phyloP scores from a whole-genome alignment of 2,797 vertebrate species.

The Chanos chanos region DNA sequence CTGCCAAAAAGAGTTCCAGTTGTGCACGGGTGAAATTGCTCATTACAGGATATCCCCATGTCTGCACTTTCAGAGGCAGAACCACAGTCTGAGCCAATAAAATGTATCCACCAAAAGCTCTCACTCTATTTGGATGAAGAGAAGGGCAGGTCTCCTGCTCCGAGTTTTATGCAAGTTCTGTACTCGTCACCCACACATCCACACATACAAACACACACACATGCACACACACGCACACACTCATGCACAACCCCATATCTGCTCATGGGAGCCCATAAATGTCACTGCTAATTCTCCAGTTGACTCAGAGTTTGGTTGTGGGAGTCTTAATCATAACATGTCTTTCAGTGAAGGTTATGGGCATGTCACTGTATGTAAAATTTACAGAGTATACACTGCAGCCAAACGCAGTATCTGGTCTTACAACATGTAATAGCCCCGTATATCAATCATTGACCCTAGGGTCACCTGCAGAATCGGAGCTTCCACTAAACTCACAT shows the following conservation, averaged over 20 bases:
- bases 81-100: constrained; percentile 25
- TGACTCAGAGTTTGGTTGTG: background rate
- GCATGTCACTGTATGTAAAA: background rate
- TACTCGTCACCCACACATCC: background rate
- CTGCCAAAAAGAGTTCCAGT: constrained; percentile 48
- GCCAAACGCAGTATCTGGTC: background rate
- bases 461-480: constrained; percentile 25
- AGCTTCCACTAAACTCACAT: constrained; percentile 39
- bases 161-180: too few relatives aligned
- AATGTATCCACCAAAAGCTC: constrained; percentile 31
- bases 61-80: constrained; percentile 27
- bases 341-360: background rate
- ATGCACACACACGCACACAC: background rate
- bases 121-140: background rate
- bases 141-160: background rate
- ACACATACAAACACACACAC: constrained; percentile 1
- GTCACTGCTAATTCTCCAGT: constrained; percentile 19
- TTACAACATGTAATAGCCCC: constrained; percentile 19
- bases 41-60: constrained; percentile 60
- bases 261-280: constrained; percentile 18
- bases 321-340: constrained; percentile 19
- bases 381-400: background rate
- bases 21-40: constrained; percentile 50
- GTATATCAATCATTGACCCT: constrained; percentile 18
- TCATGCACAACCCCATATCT: background rate